Conservation (phyloP, 1,140 invertebrate genomes). For the Leptinotarsa texana region DNA sequence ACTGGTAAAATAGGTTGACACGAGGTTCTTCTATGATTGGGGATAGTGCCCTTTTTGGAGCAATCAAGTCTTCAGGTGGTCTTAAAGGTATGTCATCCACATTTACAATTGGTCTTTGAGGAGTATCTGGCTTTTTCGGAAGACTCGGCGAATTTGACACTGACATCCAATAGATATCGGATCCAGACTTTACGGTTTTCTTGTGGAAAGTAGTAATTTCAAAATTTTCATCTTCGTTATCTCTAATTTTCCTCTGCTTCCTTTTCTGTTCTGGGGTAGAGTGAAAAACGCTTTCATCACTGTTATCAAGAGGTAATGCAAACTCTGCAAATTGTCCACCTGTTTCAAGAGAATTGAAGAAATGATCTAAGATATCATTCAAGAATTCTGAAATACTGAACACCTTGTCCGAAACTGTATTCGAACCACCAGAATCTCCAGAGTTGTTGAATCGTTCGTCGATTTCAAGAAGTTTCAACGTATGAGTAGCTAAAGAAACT, state of each 20-base stretch:
- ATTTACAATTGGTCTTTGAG: constrained; percentile 38
- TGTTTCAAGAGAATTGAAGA: constrained; percentile 43
- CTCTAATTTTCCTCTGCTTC: constrained; percentile 2
- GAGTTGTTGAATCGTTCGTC: constrained; percentile 34
- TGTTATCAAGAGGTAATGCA: constrained; percentile 26
- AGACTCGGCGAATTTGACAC: constrained; percentile 16
- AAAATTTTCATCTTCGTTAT: constrained; percentile 1
- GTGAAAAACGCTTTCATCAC: constrained; percentile 25
- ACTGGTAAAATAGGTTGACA: constrained; percentile 30
- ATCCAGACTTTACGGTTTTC: constrained; percentile 34
- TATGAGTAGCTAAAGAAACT: constrained; percentile 37
- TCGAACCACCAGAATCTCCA: constrained; percentile 27
- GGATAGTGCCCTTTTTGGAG: constrained; percentile 23
- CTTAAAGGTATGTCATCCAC: constrained; percentile 50
- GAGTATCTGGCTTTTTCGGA: constrained; percentile 10
- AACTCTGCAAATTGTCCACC: constrained; percentile 33
- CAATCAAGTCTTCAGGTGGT: constrained; percentile 41
- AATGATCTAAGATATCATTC: constrained; percentile 49
- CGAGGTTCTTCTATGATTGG: constrained; percentile 46
- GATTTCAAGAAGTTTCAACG: constrained; percentile 40
- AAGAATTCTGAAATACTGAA: constrained; percentile 51
- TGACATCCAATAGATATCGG: constrained; percentile 50
- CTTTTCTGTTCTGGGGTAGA: constrained; percentile 36
- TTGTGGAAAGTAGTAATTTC: constrained; percentile 46
- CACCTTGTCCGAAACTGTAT: constrained; percentile 45